A percentile compares a stretch with the other conserved stretches of the same genome.
These are phyloP conservation scores for Myoxocephalus aenaeus DNA, from an alignment of 2,797 vertebrate genomes.

Conservation along the genomic window DNA sequence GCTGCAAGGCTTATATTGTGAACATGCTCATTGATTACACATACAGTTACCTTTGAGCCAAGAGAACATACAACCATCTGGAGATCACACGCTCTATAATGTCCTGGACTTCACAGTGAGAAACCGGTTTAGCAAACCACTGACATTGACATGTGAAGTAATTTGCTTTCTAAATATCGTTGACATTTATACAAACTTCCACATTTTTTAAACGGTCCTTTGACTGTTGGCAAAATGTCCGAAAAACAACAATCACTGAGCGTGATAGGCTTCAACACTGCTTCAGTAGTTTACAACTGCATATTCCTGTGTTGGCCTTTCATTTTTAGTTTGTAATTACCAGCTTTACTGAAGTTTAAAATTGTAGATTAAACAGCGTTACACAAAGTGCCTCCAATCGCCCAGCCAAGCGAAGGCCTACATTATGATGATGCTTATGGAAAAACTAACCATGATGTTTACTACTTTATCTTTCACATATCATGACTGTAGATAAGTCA, in stretches of 20 bases:
- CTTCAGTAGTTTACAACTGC: conserved; percentile 32
- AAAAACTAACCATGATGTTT: neutral
- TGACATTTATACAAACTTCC: conserved; percentile 38
- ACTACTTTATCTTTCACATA: neutral
- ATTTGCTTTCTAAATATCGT: neutral
- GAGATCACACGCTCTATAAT: conserved; percentile 2
- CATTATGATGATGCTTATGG: conserved; percentile 3
- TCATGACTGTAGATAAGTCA: neutral
- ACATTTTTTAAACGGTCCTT: conserved; percentile 25
- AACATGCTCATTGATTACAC: conserved; percentile 20
- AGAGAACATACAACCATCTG: conserved; percentile 21
- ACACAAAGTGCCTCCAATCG: conserved; percentile 32
- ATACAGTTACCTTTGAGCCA: neutral
- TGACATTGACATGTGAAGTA: conserved; percentile 8
- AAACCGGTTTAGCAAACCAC: conserved; percentile 3
- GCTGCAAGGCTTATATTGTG: conserved; percentile 1
- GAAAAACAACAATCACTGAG: neutral
- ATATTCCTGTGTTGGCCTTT: conserved; percentile 46
- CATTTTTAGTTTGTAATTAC: conserved; percentile 66
- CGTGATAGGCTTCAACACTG: neutral
- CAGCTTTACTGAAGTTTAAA: conserved; percentile 64
- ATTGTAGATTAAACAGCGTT: conserved; percentile 49
- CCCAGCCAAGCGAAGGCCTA: conserved; percentile 26
- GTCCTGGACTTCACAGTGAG: neutral
- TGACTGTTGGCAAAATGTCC: conserved; percentile 9